These are phyloP conservation scores for Tachyglossus aculeatus DNA, from an alignment of 2,797 vertebrate species.

Conservation along the genomic window DNA sequence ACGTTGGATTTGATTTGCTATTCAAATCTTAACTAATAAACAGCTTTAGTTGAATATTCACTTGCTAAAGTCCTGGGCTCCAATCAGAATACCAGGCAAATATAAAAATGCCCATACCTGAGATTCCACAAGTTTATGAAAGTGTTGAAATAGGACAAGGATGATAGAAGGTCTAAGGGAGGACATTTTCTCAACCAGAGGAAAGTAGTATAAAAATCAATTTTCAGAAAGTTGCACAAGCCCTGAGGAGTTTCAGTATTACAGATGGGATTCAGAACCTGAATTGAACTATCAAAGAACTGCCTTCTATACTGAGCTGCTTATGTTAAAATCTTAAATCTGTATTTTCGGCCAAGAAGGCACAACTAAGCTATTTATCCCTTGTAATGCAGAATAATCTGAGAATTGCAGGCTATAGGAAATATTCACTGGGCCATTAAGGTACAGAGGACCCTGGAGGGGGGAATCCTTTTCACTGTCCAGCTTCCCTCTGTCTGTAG, in stretches of 20 bases:
- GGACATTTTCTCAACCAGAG: constrained; percentile 5
- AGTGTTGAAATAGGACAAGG: background rate
- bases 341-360: too few relatives aligned
- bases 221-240: background rate
- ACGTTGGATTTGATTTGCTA: background rate
- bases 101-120: too few relatives aligned
- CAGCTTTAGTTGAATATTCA: background rate
- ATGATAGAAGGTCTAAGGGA: background rate
- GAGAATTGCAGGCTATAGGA: too few relatives aligned
- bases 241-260: background rate
- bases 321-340: background rate
- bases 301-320: background rate
- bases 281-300: background rate
- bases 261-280: too few relatives aligned
- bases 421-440: too few relatives aligned
- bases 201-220: background rate
- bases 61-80: background rate
- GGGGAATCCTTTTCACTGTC: too few relatives aligned
- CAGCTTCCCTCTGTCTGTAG: too few relatives aligned
- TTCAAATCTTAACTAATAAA: background rate
- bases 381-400: too few relatives aligned
- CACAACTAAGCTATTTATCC: too few relatives aligned
- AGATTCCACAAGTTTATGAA: background rate
- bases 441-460: too few relatives aligned
- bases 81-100: background rate